A percentile compares a stretch with the other conserved stretches of the same genome.
Evolutionary conservation across 2,888 invertebrate genomes (phyloP).

Genomic region (Busseola fusca): DNA sequence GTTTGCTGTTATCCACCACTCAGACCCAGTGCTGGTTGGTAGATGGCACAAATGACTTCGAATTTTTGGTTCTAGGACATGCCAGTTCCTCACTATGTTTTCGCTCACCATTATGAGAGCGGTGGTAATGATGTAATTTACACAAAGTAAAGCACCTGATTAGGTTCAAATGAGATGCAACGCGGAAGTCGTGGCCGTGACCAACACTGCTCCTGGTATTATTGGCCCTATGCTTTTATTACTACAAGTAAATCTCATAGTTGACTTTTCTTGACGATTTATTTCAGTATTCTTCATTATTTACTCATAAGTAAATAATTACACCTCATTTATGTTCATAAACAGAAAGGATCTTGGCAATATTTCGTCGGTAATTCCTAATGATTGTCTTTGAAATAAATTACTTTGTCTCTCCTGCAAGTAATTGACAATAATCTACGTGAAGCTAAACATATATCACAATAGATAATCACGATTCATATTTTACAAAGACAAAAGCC

Average conservation of each 20-base stretch:
- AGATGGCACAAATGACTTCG: too few relatives aligned
- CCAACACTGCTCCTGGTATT: too few relatives aligned
- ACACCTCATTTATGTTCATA: neutral
- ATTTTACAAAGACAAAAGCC: conserved; percentile 8
- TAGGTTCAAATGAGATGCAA: too few relatives aligned
- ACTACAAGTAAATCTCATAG: neutral
- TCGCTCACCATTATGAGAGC: too few relatives aligned
- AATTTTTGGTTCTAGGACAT: too few relatives aligned
- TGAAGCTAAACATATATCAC: conserved; percentile 7
- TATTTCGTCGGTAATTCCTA: neutral
- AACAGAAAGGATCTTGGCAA: neutral
- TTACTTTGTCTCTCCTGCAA: conserved; percentile 8
- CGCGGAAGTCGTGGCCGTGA: too few relatives aligned
- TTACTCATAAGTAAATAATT: neutral
- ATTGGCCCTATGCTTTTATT: neutral
- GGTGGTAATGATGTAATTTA: too few relatives aligned
- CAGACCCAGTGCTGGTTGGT: too few relatives aligned
- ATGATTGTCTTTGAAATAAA: conserved; percentile 6
- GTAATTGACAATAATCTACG: conserved; percentile 29
- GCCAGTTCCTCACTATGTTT: too few relatives aligned
- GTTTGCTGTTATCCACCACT: too few relatives aligned
- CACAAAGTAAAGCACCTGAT: too few relatives aligned
- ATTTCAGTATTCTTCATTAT: neutral
- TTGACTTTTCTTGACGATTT: neutral
- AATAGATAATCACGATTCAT: conserved; percentile 3